Percentiles rank a stretch among this genome's conserved stretches.
These are phyloP conservation scores for Lepus townsendii DNA, from an alignment of 2,797 vertebrate species.

Conservation along the genomic window DNA sequence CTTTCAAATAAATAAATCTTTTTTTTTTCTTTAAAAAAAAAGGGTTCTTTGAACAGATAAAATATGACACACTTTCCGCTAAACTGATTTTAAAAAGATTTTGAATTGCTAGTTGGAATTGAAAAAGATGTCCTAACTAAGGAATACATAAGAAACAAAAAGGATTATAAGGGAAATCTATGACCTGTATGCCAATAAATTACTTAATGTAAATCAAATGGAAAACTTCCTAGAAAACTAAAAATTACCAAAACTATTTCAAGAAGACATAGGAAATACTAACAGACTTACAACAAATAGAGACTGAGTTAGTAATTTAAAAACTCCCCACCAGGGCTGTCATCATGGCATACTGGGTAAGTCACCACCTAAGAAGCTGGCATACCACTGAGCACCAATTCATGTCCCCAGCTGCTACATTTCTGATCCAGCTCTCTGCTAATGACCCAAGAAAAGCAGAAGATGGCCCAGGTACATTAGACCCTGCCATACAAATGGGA, in stretches of 20 bases:
- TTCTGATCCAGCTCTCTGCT: too few species aligned
- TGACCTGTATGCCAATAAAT: neutral
- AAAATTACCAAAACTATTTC: slow-evolving; percentile 3
- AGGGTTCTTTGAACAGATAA: slow-evolving; percentile 41
- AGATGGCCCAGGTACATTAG: too few species aligned
- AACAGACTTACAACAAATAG: neutral
- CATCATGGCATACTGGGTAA: too few species aligned
- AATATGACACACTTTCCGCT: slow-evolving; percentile 20
- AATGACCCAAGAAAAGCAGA: too few species aligned
- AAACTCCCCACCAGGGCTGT: neutral
- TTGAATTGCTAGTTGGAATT: slow-evolving; percentile 13
- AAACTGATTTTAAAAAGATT: neutral
- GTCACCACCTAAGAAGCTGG: too few species aligned
- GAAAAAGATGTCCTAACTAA: neutral
- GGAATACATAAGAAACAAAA: neutral
- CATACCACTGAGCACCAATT: too few species aligned
- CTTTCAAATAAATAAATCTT: too few species aligned
- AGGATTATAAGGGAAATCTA: neutral
- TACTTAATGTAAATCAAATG: neutral
- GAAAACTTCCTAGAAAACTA: neutral
- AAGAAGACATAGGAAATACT: slow-evolving; percentile 10
- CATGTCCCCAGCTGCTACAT: too few species aligned
- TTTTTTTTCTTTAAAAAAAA: too few species aligned
- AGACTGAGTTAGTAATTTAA: neutral
- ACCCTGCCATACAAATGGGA: too few species aligned